These are phyloP conservation scores for Amyelois transitella DNA, from an alignment of 1,140 invertebrate genomes.

Conservation along the genomic window DNA sequence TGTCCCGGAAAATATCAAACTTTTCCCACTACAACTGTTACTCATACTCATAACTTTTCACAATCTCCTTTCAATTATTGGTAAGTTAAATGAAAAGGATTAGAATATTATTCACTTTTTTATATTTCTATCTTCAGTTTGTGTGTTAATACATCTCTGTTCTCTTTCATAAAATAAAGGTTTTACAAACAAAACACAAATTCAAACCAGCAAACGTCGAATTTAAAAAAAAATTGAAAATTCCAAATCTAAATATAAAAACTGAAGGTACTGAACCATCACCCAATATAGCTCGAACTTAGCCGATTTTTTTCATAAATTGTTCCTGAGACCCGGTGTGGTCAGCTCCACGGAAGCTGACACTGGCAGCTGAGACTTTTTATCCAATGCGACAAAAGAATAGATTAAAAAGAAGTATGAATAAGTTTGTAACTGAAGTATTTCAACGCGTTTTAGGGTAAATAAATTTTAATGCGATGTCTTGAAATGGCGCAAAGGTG, in stretches of 20 bases:
- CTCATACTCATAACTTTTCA: too few relatives aligned
- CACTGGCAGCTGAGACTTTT: background rate
- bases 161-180: too few relatives aligned
- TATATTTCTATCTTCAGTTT: too few relatives aligned
- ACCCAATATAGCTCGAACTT: background rate
- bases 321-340: background rate
- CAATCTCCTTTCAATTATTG: too few relatives aligned
- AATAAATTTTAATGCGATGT: background rate
- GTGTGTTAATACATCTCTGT: too few relatives aligned
- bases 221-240: too few relatives aligned
- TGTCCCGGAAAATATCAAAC: too few relatives aligned
- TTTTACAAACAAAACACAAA: too few relatives aligned
- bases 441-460: background rate
- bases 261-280: background rate
- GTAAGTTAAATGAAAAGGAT: too few relatives aligned
- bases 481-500: background rate
- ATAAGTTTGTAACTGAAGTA: background rate
- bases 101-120: too few relatives aligned
- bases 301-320: background rate
- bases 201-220: too few relatives aligned
- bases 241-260: background rate
- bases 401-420: background rate
- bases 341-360: background rate
- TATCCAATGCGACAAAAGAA: background rate
- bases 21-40: too few relatives aligned